Evolutionary conservation across 2,113 vertebrate species (phyloP), one percentile per base, ranked within the genome.

Genomic region (Leptodactylus fuscus): DNA sequence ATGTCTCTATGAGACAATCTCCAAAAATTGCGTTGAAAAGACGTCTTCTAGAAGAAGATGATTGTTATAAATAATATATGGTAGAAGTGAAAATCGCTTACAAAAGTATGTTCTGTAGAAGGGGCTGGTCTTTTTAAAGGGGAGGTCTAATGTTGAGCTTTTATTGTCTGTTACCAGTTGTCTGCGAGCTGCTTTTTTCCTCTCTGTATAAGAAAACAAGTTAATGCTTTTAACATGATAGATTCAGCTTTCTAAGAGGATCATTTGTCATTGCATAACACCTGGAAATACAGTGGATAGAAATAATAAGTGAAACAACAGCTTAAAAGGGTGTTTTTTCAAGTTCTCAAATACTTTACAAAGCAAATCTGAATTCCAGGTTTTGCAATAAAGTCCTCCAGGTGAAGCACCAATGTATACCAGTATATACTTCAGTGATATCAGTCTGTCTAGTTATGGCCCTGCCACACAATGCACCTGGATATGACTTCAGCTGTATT

Each of bases 121-220:
- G n/a, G n/a, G n/a, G n/a, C n/a, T n/a, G n/a, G n/a, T n/a, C n/a
- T n/a, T n/a, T n/a, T n/a, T n/a, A n/a, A n/a, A n/a, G n/a, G n/a
- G n/a, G n/a, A n/a, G n/a, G n/a, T n/a, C n/a, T n/a, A n/a, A n/a
- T n/a, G n/a, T n/a, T n/a, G n/a, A n/a, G n/a, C n/a, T 27, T 13
- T 16, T 67, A 22, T 78, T n/a, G 49, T 78, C 36, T 55, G 27
- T 34, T 55, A 22, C 15, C 27, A 53, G 74, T 75, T 20, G 15
- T 34, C 75, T 78, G 55, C 55, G 75, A 78, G 36, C 46, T 78
- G 51, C 51, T 29, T 78, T 73, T 73, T 73, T 70, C 65, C 67
- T 13, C 41, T 73, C 11, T 73, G 36, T 38, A 49, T 55, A 51
- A 51, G 75, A 49, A 78, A 22, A 78, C 41, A 44, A 71, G 69